phyloP scores from a whole-genome alignment of 2,888 invertebrate species.

The Polydrusus pterygomalis region DNA sequence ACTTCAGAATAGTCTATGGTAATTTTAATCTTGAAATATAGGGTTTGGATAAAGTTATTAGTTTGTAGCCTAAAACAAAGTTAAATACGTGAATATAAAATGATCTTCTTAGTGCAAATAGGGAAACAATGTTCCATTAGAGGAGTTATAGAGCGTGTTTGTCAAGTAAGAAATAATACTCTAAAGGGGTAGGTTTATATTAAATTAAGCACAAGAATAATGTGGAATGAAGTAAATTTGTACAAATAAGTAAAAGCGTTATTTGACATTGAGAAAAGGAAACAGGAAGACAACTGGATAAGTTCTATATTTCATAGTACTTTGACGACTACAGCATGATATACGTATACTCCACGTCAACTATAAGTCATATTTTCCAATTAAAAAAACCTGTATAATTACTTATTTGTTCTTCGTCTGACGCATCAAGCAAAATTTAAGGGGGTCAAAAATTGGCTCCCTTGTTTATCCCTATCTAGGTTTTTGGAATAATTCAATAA shows the following conservation, averaged over 20 bases:
- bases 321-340: too few species aligned
- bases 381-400: too few species aligned
- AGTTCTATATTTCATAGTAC: too few species aligned
- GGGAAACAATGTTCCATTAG: background rate
- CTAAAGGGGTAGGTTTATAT: background rate
- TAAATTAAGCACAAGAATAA: background rate
- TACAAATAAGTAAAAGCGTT: background rate
- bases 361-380: too few species aligned
- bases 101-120: slow-evolving; percentile 2
- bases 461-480: too few species aligned
- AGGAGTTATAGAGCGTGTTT: background rate
- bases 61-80: slow-evolving; percentile 3
- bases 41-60: background rate
- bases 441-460: too few species aligned
- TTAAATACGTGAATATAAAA: background rate
- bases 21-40: background rate
- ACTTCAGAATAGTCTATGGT: background rate
- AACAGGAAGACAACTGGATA: too few species aligned
- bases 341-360: too few species aligned
- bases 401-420: too few species aligned
- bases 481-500: too few species aligned
- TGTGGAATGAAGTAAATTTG: background rate
- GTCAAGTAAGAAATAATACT: background rate
- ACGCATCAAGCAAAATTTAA: too few species aligned
- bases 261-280: too few species aligned